Evolutionary conservation across 2,888 invertebrate species (phyloP), one percentile per base, ranked within the genome.

Genomic region (Electrophaes corylata): DNA sequence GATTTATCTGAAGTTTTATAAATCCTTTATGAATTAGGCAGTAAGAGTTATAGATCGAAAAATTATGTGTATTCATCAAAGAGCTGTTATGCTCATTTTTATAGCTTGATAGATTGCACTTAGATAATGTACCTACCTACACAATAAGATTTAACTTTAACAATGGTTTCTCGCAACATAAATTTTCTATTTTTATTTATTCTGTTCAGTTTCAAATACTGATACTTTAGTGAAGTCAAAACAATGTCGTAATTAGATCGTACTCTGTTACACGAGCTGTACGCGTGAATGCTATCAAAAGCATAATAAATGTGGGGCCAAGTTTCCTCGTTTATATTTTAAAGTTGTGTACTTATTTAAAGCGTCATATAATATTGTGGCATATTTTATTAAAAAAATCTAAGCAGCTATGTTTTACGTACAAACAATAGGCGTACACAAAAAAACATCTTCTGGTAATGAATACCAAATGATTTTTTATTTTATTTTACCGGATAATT

Each of bases 371-470:
- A 16, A 16, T n/a, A n/a, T n/a, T n/a, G n/a, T n/a, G n/a, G n/a
- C n/a, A n/a, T n/a, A n/a, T n/a, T n/a, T n/a, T n/a, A n/a, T n/a
- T n/a, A n/a, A n/a, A n/a, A n/a, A n/a, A n/a, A n/a, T n/a, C n/a
- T n/a, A n/a, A n/a, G n/a, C n/a, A n/a, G n/a, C n/a, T n/a, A n/a
- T n/a, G n/a, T n/a, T n/a, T n/a, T n/a, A n/a, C n/a, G n/a, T n/a
- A n/a, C n/a, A n/a, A n/a, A n/a, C n/a, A n/a, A n/a, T n/a, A n/a
- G n/a, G n/a, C n/a, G n/a, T n/a, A n/a, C n/a, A 49, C 57, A 61
- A 33, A 62, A 65, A 62, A 40, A 69, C 69, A 60, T 79, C 73
- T 46, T 78, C 69, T 44, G 67, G 64, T 53, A 71, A 52, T 46
- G 73, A 54, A 45, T n/a, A n/a, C n/a, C n/a, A n/a, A n/a, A n/a